Evolutionary conservation across 2,888 invertebrate species (phyloP), one percentile per base, ranked within the genome.

Genomic region (Xanthia icteritia): DNA sequence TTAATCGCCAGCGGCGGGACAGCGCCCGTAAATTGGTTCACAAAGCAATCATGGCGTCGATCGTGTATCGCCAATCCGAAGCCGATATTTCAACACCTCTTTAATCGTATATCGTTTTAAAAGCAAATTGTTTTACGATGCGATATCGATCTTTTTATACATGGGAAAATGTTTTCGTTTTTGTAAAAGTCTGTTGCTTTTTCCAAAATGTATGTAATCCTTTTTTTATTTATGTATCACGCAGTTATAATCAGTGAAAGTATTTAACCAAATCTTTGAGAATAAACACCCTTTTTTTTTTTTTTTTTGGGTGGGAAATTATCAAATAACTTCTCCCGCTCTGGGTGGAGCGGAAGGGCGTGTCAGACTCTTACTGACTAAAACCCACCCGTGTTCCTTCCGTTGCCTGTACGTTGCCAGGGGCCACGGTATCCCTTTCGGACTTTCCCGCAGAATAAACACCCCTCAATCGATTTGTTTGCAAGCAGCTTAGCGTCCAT

Each of bases 61-160:
- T 71, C 77, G 65, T 64, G 64, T 77, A 86, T 80, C 77, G 77
- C 42, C 65, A 65, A 82, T 72, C 68, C 76, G 58, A 76, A 67
- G 42, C 82, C 79, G 82, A 89, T 89, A 89, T 85, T 84, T 88
- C 85, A 80, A 85, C 87, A 86, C 84, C 79, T 87, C 63, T 83
- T 75, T 82, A 88, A 81, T 85, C 71, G 63, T 69, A 66, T 65
- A 69, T 61, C 77, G 73, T 82, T 86, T 82, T 67, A 82, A 81
- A 72, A 78, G 79, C 77, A 80, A 87, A 86, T 89, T 84, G 84
- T 77, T 87, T 86, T 76, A 79, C 77, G 76, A 81, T 85, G 27
- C 64, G 66, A 66, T 72, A 61, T 56, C 9, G 23, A 67, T 65
- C 42, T 68, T 80, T 79, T 74, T 51, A 45, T 69, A 54, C 2